Evolutionary conservation across 2,113 vertebrate genomes (phyloP).

Genomic region (Lagopus leucura): DNA sequence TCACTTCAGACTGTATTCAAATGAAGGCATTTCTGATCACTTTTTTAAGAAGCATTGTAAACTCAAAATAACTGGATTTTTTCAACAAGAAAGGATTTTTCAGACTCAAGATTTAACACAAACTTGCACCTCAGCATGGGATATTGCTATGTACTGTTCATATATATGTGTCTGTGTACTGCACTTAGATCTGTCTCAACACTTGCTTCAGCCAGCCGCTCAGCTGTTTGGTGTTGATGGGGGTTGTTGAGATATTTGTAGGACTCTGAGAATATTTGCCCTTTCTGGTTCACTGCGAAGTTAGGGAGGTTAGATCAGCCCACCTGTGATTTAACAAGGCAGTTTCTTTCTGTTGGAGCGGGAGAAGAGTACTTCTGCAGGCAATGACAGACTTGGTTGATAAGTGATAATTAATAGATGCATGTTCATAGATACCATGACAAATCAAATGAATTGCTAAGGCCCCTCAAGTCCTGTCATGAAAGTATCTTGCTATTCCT

Average conservation of each 20-base stretch:
- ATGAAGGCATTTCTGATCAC: background rate
- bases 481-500: background rate
- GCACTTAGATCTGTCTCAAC: background rate
- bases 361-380: background rate
- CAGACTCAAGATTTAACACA: background rate
- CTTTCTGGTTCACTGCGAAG: background rate
- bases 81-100: background rate
- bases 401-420: background rate
- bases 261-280: background rate
- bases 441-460: background rate
- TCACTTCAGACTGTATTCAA: background rate
- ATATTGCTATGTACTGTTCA: background rate
- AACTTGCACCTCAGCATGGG: background rate
- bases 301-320: background rate
- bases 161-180: background rate
- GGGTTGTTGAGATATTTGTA: background rate
- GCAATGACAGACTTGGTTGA: accelerated
- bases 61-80: background rate
- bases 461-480: background rate
- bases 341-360: background rate
- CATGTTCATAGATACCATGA: background rate
- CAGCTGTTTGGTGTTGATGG: background rate
- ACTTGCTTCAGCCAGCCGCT: accelerated
- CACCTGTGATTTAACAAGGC: background rate
- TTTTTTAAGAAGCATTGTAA: background rate